A percentile compares a stretch with the other conserved stretches of the same genome.
Evolutionary conservation across 2,797 vertebrate species (phyloP).

Genomic region (Sphenopsis melanotis): DNA sequence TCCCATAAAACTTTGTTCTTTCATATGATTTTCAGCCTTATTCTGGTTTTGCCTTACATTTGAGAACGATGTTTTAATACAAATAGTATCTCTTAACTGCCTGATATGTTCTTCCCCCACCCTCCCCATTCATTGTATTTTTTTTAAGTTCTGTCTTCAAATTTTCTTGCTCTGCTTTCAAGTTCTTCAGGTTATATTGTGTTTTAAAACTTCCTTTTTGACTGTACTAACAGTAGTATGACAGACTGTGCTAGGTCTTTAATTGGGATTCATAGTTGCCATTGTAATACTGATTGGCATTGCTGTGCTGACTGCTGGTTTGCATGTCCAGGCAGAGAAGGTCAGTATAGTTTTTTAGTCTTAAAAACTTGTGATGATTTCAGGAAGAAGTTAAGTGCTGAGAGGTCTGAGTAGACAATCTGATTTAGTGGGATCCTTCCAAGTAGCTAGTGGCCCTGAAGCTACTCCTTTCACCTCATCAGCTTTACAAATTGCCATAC

Average conservation of each 20-base stretch:
- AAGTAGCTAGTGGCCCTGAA: not conserved
- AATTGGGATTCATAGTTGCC: not conserved
- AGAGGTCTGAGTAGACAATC: not conserved
- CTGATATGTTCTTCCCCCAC: not conserved
- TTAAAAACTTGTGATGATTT: not conserved
- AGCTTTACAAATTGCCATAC: not conserved
- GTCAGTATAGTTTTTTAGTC: not conserved
- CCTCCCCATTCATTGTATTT: not conserved
- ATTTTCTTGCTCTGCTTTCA: not conserved
- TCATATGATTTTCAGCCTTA: not conserved
- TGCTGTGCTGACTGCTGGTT: not conserved
- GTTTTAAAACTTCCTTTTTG: not conserved
- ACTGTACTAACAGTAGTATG: not conserved
- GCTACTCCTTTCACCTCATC: not conserved
- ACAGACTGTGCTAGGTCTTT: not conserved
- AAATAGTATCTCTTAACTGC: not conserved
- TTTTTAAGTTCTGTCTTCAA: not conserved
- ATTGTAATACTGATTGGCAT: not conserved
- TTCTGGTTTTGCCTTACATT: not conserved
- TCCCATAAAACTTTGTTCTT: not conserved
- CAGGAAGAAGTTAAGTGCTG: not conserved
- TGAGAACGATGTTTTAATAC: not conserved
- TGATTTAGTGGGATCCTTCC: not conserved
- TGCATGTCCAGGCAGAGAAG: not conserved
- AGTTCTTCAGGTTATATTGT: not conserved